These are phyloP conservation scores for Pseudomyrmex dendroicus DNA, from an alignment of 1,140 invertebrate genomes.

Conservation along the genomic window DNA sequence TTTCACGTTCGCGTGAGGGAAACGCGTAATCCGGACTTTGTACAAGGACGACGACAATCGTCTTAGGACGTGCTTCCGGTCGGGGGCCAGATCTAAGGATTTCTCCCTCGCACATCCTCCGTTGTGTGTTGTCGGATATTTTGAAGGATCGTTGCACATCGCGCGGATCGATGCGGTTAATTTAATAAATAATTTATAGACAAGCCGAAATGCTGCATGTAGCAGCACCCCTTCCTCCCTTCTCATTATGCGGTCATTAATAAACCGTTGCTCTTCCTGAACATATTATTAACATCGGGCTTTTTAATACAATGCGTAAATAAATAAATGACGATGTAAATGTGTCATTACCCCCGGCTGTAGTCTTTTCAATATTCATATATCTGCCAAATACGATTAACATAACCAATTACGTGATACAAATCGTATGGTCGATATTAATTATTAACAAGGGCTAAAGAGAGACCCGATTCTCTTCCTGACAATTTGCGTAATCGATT, in stretches of 20 bases:
- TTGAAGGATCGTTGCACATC: constrained; percentile 32
- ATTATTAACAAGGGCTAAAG: constrained; percentile 28
- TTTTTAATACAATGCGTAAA: constrained; percentile 49
- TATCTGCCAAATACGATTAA: constrained; percentile 53
- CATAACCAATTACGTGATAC: constrained; percentile 55
- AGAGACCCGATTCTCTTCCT: constrained; percentile 18
- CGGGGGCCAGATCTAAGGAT: constrained; percentile 29
- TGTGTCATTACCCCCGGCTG: constrained; percentile 43
- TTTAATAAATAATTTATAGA: constrained; percentile 63
- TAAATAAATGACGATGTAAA: constrained; percentile 56
- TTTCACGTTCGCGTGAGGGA: constrained; percentile 71
- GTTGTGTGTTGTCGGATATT: constrained; percentile 9
- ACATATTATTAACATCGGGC: constrained; percentile 51
- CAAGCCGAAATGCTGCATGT: neutral
- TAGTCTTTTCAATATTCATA: constrained; percentile 52
- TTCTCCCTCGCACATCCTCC: neutral
- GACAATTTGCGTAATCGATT: constrained; percentile 48
- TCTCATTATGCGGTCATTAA: constrained; percentile 43
- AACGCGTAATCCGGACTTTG: constrained; percentile 63
- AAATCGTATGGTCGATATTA: constrained; percentile 45
- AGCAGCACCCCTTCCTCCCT: neutral
- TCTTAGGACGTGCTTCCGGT: constrained; percentile 65
- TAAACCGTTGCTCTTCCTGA: constrained; percentile 52
- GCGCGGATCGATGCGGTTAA: constrained; percentile 40
- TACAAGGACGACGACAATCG: constrained; percentile 67